Evolutionary conservation across 2,797 vertebrate species (phyloP), one percentile per base, ranked within the genome.

Genomic region (Scolopax rusticola): DNA sequence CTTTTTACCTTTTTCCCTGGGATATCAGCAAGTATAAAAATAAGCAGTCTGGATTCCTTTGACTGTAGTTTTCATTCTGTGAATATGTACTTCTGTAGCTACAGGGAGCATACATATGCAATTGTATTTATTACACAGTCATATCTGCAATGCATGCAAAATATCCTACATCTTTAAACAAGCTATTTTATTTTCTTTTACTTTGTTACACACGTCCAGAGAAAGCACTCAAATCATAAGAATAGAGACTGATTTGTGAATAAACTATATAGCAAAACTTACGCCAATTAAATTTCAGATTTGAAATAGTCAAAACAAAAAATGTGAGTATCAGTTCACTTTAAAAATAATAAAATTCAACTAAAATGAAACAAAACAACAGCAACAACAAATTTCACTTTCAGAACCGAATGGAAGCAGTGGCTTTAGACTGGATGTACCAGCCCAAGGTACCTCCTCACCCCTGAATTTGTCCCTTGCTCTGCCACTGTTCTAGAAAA

Each of bases 11-110:
- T 97, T 90, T 97, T 96, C 97, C 94, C 89, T 92, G 80, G 97
- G 97, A 98, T 97, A 97, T 88, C 94, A 96, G 80, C 85, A 97
- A 96, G 94, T 94, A 97, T 83, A 97, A 98, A 98, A 98, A 98
- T 97, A 98, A 98, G 96, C 97, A 97, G 82, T 86, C 73, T 94
- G 93, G 92, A 97, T 96, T 97, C 92, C 78, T 96, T 78, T 94
- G 86, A 95, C 78, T 93, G 65, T 30, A 27, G 9, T 59, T 95
- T 95, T 94, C 83, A 85, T 83, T 84, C 63, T 90, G 38, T 82
- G 74, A 87, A 77, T 90, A 57, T 45, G 53, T 69, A 90, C 61
- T 90, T 80, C 73, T 84, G 45, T 50, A 84, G 90, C 78, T 60
- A 95, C 50, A 75, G 63, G 54, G 83, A 84, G 9, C 83, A 95